Evolutionary conservation across 2,888 invertebrate species (phyloP), one percentile per base, ranked within the genome.

Genomic region (Acholoe squamosa): DNA sequence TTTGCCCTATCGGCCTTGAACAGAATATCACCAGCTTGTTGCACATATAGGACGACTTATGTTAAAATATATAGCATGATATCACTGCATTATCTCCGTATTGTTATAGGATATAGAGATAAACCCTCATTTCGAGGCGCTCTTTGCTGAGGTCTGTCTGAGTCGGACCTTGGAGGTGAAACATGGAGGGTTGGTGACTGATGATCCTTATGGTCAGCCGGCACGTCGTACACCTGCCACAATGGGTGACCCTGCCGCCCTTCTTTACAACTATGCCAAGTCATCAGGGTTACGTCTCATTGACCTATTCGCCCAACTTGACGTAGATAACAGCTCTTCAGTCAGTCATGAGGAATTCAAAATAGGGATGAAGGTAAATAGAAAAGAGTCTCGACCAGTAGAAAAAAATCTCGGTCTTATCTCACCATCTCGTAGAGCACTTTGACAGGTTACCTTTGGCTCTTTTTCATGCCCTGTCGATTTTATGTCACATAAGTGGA

Each of bases 251-350:
- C 89, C 89, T 0, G 33, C 33, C 0, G n/a, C 19, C 77, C 31
- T 89, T 1, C 77, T 89, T 33, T 67, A 71, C 54, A 56, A 10
- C 25, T 77, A 89, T 28, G 89, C 71, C 51, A 71, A 77, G 77
- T 14, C 52, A 14, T 28, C 25, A 12, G 71, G 89, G 33, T 43
- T 89, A 28, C 33, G 89, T 0, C 89, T 89, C 34, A 76, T 77
- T 22, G 89, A 89, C 89, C 71, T 89, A 25, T 89, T 89, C 34
- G 67, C 89, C 31, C 71, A 77, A 31, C 51, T 89, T 31, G 89
- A 89, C 54, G 33, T 54, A 10, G 89, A 89, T 51, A 89, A 77
- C 51, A 89, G 89, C 25, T 34, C 56, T 7, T 28, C 76, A 19
- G 43, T 89, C 7, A 89, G 76, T 25, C 43, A 71, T 28, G 7